These are phyloP conservation scores for Chrosomus eos DNA, from an alignment of 2,797 vertebrate species.

Conservation along the genomic window DNA sequence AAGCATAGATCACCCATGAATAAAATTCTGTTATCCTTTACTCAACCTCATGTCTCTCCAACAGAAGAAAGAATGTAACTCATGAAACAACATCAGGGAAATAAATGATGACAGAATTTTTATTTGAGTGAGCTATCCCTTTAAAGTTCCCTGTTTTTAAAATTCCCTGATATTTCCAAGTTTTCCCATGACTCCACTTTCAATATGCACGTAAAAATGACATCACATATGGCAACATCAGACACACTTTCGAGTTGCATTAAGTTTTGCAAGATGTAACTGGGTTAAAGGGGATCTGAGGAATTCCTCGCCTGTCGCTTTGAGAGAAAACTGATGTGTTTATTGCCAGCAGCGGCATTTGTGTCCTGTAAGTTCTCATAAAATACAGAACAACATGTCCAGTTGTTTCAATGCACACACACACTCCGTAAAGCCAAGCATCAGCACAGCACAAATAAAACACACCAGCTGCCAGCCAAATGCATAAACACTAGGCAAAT, in stretches of 20 bases:
- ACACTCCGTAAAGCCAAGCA: constrained; percentile 58
- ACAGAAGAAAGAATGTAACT: not conserved
- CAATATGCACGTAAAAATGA: not conserved
- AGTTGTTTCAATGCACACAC: constrained; percentile 40
- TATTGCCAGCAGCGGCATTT: constrained; percentile 13
- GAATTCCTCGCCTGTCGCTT: constrained; percentile 26
- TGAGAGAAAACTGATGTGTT: constrained; percentile 45
- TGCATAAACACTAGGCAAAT: constrained; percentile 62
- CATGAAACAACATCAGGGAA: not conserved
- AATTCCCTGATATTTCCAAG: not conserved
- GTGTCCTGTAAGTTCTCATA: constrained; percentile 17
- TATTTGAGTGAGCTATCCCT: not conserved
- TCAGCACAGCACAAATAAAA: constrained; percentile 64
- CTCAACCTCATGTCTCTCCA: not conserved
- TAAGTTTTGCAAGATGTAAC: not conserved
- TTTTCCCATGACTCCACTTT: not conserved
- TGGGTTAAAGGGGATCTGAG: constrained; percentile 10
- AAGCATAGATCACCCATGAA: not conserved
- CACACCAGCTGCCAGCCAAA: constrained; percentile 58
- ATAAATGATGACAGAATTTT: not conserved
- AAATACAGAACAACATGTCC: constrained; percentile 31
- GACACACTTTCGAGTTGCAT: not conserved
- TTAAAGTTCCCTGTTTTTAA: not conserved
- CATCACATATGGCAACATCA: not conserved
- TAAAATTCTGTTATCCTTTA: not conserved